Evolutionary conservation across 1,140 invertebrate species (phyloP), one percentile per base, ranked within the genome.

Genomic region (Manduca sexta): DNA sequence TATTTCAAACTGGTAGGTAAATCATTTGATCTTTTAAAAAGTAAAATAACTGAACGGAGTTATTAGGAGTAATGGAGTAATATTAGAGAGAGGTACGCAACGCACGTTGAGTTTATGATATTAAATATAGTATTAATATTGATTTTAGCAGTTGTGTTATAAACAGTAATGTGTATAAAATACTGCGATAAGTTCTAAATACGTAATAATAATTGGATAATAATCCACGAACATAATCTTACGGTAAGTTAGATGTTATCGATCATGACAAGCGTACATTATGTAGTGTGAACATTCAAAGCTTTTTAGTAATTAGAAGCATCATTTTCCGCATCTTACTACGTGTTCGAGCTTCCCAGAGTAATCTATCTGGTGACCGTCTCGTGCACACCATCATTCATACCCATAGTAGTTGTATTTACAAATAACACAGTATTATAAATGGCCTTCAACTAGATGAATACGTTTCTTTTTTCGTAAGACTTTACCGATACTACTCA

Each of bases 201-300:
- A 65, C 44, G 49, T 47, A 59, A 66, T 64, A 61, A 61, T 68
- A 61, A 64, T 78, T 68, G 71, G 70, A 72, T 71, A 61, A 59
- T 73, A 74, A 64, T 71, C 69, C 65, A 57, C 69, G 73, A 74
- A 60, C 68, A 67, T 60, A 58, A 59, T 53, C 52, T 44, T 73
- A 75, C 71, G 80, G 80, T 84, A 84, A 84, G 80, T 84, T 70
- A 69, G 64, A 72, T 73, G 69, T 77, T 52, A 61, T 56, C 58
- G 61, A 69, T 53, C 47, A 57, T 61, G 56, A 60, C 55, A 54
- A 56, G 47, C 65, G 59, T 68, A 31, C 26, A 43, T 43, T 30
- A 52, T 54, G 74, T 82, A 80, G 80, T 70, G 63, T 75, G 64
- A 56, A 69, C 57, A 64, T 78, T 40, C 8, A 60, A 60, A 54